Conservation (phyloP, 1,140 invertebrate genomes). For the Leptinotarsa texana region DNA sequence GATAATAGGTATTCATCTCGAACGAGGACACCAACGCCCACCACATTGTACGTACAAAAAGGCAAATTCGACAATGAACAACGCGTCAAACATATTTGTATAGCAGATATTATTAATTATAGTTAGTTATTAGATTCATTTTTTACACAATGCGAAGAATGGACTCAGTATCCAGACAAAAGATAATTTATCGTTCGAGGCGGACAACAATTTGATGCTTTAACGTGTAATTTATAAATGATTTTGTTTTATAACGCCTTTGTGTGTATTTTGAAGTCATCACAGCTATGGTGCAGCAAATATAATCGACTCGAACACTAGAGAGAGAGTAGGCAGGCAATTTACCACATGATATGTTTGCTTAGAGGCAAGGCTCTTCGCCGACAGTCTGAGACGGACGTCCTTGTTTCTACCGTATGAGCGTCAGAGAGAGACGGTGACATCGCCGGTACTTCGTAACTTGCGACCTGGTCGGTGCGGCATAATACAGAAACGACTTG, state of each 20-base stretch:
- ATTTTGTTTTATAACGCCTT: slow-evolving; percentile 53
- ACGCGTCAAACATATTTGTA: slow-evolving; percentile 26
- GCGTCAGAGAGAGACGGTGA: neutral
- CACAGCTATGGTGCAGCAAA: slow-evolving; percentile 38
- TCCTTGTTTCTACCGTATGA: neutral
- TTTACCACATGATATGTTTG: slow-evolving; percentile 56
- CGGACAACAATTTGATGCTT: slow-evolving; percentile 55
- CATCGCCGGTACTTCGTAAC: neutral
- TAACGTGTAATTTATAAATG: slow-evolving; percentile 56
- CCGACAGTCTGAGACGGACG: neutral
- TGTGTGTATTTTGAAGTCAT: slow-evolving; percentile 52
- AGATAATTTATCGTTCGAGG: slow-evolving; percentile 54
- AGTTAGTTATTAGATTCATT: slow-evolving; percentile 24
- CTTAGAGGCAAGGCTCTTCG: slow-evolving; percentile 49
- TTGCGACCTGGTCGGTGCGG: slow-evolving; percentile 26
- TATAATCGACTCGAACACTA: slow-evolving; percentile 41
- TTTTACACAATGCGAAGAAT: slow-evolving; percentile 26
- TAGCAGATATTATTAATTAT: slow-evolving; percentile 27
- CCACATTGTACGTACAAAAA: neutral
- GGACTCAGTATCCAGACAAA: slow-evolving; percentile 37
- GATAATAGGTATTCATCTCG: neutral
- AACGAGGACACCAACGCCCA: neutral
- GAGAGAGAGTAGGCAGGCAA: slow-evolving; percentile 53
- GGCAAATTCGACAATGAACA: neutral
- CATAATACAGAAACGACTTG: slow-evolving; percentile 51